Percentiles rank a stretch among this genome's conserved stretches.
phyloP scores from a whole-genome alignment of 2,113 vertebrate species.

The Pholis gunnellus region DNA sequence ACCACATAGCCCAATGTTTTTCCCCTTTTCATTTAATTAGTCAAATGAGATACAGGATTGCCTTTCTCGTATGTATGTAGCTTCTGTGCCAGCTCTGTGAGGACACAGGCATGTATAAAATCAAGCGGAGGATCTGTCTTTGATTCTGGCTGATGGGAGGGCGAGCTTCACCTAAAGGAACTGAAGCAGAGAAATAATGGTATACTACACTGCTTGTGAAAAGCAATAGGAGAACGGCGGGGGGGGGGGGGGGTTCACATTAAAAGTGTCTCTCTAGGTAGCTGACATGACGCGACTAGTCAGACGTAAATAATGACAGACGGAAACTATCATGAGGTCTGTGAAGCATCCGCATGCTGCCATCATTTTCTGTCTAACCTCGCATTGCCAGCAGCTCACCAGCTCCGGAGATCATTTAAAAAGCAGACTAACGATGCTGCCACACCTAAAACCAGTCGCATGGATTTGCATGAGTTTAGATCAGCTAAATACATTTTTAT shows the following conservation, averaged over 20 bases:
- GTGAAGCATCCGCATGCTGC: slow-evolving; percentile 97
- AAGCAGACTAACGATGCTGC: slow-evolving; percentile 96
- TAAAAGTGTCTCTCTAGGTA: slow-evolving; percentile 94
- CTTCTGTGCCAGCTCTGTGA: slow-evolving; percentile 80
- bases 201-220: slow-evolving; percentile 88
- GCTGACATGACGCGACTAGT: slow-evolving; percentile 99
- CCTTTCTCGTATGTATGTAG: slow-evolving; percentile 48
- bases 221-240: slow-evolving; percentile 87
- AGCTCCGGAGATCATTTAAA: slow-evolving; percentile 95
- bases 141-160: slow-evolving; percentile 93
- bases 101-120: slow-evolving; percentile 89
- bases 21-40: slow-evolving; percentile 62
- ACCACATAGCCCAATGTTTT: slow-evolving; percentile 36
- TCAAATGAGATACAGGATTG: slow-evolving; percentile 71
- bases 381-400: slow-evolving; percentile 93
- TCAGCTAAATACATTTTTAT: slow-evolving; percentile 83
- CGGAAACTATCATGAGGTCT: slow-evolving; percentile 99
- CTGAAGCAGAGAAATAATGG: slow-evolving; percentile 97
- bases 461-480: slow-evolving; percentile 89
- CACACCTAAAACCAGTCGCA: slow-evolving; percentile 88
- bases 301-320: slow-evolving; percentile 99
- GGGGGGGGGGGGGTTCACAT: slow-evolving; percentile 83
- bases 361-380: slow-evolving; percentile 98
- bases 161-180: slow-evolving; percentile 96
- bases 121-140: slow-evolving; percentile 88